Conservation (phyloP, 2,797 vertebrate genomes). For the Chelonia mydas region DNA sequence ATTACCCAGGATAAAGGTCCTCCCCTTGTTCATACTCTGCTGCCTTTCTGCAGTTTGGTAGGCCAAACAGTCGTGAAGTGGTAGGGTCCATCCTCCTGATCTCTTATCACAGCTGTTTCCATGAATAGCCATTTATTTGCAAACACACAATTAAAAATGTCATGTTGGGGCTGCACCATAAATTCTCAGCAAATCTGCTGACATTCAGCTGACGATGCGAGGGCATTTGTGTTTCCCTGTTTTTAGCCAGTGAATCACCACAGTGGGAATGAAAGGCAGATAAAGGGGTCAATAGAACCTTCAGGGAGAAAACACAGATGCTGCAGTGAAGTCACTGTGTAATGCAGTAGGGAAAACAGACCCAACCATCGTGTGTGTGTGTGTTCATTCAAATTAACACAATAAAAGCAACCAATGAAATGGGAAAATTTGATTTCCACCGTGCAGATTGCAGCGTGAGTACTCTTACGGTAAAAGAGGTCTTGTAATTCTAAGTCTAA, state of each 20-base stretch:
- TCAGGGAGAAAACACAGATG: neutral
- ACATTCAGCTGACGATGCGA: neutral
- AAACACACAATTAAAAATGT: neutral
- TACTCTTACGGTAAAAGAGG: neutral
- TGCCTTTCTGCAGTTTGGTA: neutral
- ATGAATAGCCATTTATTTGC: neutral
- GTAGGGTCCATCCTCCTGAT: neutral
- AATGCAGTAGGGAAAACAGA: neutral
- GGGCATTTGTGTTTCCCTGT: neutral
- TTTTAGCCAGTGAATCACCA: conserved; percentile 19
- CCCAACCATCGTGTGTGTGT: neutral
- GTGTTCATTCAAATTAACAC: neutral
- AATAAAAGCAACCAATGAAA: neutral
- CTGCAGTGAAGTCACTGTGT: neutral
- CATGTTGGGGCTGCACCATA: conserved; percentile 23
- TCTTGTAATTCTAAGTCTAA: conserved; percentile 21
- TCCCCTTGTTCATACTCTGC: neutral
- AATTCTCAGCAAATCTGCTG: conserved; percentile 23
- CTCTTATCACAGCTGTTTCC: neutral
- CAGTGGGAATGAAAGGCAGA: neutral
- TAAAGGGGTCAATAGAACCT: neutral
- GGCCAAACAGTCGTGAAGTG: neutral
- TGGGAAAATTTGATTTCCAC: conserved; percentile 19
- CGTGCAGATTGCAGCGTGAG: conserved; percentile 1
- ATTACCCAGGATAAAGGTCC: accelerated